Evolutionary conservation across 2,113 vertebrate species (phyloP).

Genomic region (Syngnathoides biaculeatus): DNA sequence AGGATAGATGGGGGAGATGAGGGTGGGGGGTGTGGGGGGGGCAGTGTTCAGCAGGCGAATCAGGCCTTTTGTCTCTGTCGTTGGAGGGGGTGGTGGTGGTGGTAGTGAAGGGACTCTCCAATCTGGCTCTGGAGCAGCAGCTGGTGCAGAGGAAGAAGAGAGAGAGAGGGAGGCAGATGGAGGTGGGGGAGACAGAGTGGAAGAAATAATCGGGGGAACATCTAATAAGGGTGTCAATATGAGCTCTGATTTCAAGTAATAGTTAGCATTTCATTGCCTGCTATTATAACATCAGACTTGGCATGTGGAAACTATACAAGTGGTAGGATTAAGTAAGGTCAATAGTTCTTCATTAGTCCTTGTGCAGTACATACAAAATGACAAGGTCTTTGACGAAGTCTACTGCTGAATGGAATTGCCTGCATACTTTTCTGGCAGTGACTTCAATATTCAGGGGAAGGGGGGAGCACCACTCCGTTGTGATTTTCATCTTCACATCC

Average conservation of each 20-base stretch:
- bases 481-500: conserved; percentile 3
- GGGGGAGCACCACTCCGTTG: neutral
- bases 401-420: neutral
- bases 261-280: neutral
- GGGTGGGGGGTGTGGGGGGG: conserved; percentile 55
- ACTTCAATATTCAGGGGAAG: neutral
- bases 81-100: conserved; percentile 41
- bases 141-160: conserved; percentile 61
- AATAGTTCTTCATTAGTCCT: neutral
- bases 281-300: neutral
- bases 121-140: conserved; percentile 65
- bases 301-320: neutral
- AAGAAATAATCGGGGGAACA: conserved; percentile 28
- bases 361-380: conserved; percentile 2
- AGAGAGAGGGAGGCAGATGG: conserved; percentile 47
- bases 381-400: neutral
- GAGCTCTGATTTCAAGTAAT: conserved; percentile 8
- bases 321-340: neutral
- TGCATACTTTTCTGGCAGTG: neutral
- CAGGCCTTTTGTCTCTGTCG: conserved; percentile 75
- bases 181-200: conserved; percentile 42
- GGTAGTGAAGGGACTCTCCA: conserved; percentile 58
- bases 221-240: conserved; percentile 16
- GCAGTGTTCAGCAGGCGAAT: conserved; percentile 70
- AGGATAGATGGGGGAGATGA: conserved; percentile 59